Base-by-base conservation (phyloP, 2,113 vertebrate species). In the Perca fluviatilis region DNA sequence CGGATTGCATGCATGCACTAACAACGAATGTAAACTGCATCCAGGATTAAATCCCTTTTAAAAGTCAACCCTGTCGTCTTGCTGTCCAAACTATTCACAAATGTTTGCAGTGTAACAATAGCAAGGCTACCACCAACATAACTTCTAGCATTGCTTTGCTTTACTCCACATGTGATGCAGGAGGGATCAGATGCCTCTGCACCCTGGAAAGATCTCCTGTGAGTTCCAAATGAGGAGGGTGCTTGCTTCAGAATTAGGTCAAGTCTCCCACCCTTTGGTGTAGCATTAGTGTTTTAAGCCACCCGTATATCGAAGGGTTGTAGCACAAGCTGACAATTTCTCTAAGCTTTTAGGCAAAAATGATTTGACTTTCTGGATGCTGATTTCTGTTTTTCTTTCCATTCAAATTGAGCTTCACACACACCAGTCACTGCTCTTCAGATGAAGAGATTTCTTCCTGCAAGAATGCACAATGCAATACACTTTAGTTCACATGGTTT, bases 231-330 rank as follows among this genome's bases (percentile, higher is more conserved):
- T 81, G 73, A 84, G 54, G 72, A 86, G 84, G n/a, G 79, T 85
- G 36, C 74, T 72, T 40, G 69, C 76, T 77, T 56, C 75, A 69
- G 81, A 94, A 90, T 85, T 91, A 91, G 94, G 93, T 93, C 92
- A 93, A 88, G 86, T 82, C 87, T 82, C 77, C 76, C 50, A 67
- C 61, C 78, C 85, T 77, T 83, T 85, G 77, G 79, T 79, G 57
- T 40, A 73, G 87, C 74, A 90, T 89, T 88, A 81, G 79, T 76
- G 66, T 82, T 83, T 87, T 74, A 89, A 90, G 82, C 78, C 81
- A 74, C 79, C 62, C 77, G 80, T 87, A 65, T 88, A 80, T 92
- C 77, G 76, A 54, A 83, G 74, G 30, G 60, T 80, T 85, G 82
- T 60, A 87, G 81, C 77, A 79, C 60, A 77, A 56, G 57, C 66